Evolutionary conservation across 2,888 invertebrate genomes (phyloP).

Genomic region (Silvanus unidentatus): DNA sequence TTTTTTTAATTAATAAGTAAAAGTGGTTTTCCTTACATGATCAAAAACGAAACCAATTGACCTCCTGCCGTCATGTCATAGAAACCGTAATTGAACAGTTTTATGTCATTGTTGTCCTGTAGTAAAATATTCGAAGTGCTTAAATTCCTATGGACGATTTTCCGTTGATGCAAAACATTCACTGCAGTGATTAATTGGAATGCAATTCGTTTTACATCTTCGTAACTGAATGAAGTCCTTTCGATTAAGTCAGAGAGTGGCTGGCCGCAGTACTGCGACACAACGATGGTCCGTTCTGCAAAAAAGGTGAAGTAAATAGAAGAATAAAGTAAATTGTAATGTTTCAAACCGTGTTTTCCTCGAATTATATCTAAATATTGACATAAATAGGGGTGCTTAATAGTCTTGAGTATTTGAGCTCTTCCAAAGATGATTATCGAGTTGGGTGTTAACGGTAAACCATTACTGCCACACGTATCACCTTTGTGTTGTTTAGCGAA

Average conservation of each 20-base stretch:
- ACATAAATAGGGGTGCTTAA: conserved; percentile 77
- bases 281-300: conserved; percentile 74
- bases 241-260: conserved; percentile 53
- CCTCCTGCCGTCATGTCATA: conserved; percentile 87
- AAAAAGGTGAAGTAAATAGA: conserved; percentile 15
- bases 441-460: conserved; percentile 92
- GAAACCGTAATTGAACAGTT: conserved; percentile 89
- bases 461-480: conserved; percentile 92
- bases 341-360: conserved; percentile 82
- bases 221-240: conserved; percentile 44
- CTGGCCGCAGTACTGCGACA: conserved; percentile 71
- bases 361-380: conserved; percentile 86
- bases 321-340: background rate
- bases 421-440: conserved; percentile 89
- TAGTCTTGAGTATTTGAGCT: conserved; percentile 74
- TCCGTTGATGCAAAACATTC: conserved; percentile 62
- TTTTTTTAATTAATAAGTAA: background rate
- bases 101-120: conserved; percentile 65
- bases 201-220: conserved; percentile 59
- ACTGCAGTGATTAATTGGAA: conserved; percentile 70
- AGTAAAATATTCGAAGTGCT: conserved; percentile 78
- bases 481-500: conserved; percentile 86
- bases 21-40: conserved; percentile 62
- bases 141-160: conserved; percentile 74
- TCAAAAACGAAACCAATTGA: conserved; percentile 82